Evolutionary conservation across 2,113 vertebrate species (phyloP).

Genomic region (Cebidichthys violaceus): DNA sequence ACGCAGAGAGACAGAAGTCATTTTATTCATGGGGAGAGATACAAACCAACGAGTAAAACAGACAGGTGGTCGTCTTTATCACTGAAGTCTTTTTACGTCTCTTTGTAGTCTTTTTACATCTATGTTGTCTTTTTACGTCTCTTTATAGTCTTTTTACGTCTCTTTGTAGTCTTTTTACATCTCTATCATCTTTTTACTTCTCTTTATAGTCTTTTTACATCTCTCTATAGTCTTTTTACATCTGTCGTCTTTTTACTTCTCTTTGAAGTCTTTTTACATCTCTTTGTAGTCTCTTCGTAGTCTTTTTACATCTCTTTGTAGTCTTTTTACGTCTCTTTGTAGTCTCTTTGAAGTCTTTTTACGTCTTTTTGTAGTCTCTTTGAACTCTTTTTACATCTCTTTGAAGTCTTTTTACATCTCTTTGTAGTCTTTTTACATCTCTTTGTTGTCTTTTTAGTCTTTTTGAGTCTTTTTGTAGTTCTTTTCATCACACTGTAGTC

Average conservation of each 20-base stretch:
- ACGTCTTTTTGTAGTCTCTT: too few relatives aligned
- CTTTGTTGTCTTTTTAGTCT: background rate
- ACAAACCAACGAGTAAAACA: too few relatives aligned
- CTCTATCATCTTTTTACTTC: background rate
- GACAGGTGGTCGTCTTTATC: background rate
- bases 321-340: too few relatives aligned
- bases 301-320: background rate
- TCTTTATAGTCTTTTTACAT: too few relatives aligned
- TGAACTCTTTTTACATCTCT: background rate
- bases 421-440: background rate
- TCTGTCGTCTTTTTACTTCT: too few relatives aligned
- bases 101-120: background rate
- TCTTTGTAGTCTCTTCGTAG: background rate
- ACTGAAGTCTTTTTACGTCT: background rate
- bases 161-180: background rate
- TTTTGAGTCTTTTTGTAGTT: background rate
- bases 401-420: background rate
- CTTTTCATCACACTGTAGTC: background rate
- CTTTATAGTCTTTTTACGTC: background rate
- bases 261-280: too few relatives aligned
- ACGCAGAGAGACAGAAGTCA: constrained; percentile 16
- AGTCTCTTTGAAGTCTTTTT: too few relatives aligned
- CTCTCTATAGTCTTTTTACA: too few relatives aligned
- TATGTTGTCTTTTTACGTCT: background rate
- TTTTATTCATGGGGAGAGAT: background rate